Evolutionary conservation across 2,888 invertebrate species (phyloP).

Genomic region (Hemistola chrysoprasaria): DNA sequence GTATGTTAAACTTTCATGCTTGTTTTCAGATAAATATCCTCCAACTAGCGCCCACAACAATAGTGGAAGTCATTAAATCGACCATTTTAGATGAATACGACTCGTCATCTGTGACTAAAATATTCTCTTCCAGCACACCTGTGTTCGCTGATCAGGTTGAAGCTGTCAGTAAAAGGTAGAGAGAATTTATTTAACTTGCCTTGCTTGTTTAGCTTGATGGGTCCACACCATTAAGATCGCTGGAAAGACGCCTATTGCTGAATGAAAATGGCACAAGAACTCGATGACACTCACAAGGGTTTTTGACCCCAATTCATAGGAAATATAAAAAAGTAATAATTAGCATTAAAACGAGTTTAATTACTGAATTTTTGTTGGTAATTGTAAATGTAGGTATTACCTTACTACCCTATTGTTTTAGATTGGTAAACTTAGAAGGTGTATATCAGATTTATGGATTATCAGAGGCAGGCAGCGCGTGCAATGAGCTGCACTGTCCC

Average conservation of each 20-base stretch:
- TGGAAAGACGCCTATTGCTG: too few relatives aligned
- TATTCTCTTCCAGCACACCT: conserved; percentile 33
- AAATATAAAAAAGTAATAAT: too few relatives aligned
- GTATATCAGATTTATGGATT: conserved; percentile 36
- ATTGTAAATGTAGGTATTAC: too few relatives aligned
- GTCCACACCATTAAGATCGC: too few relatives aligned
- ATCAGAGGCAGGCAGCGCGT: conserved; percentile 32
- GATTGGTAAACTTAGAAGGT: conserved; percentile 28
- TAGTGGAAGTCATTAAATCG: conserved; percentile 33
- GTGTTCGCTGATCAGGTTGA: conserved; percentile 25
- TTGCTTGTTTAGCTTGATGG: too few relatives aligned
- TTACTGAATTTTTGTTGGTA: too few relatives aligned
- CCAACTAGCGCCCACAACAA: conserved; percentile 27
- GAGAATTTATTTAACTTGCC: background rate
- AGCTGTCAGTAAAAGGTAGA: conserved; percentile 27
- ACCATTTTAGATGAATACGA: conserved; percentile 27
- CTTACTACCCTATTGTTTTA: too few relatives aligned
- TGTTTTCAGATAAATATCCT: conserved; percentile 28
- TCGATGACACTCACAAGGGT: too few relatives aligned
- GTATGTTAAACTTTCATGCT: background rate
- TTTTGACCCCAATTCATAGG: too few relatives aligned
- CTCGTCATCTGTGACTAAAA: conserved; percentile 25
- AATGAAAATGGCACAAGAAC: too few relatives aligned
- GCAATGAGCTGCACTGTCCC: conserved; percentile 18
- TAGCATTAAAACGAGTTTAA: too few relatives aligned